Percentiles rank a stretch among this genome's conserved stretches.
These are phyloP conservation scores for Aphelocoma californica DNA, from an alignment of 2,797 vertebrate species.

Conservation along the genomic window DNA sequence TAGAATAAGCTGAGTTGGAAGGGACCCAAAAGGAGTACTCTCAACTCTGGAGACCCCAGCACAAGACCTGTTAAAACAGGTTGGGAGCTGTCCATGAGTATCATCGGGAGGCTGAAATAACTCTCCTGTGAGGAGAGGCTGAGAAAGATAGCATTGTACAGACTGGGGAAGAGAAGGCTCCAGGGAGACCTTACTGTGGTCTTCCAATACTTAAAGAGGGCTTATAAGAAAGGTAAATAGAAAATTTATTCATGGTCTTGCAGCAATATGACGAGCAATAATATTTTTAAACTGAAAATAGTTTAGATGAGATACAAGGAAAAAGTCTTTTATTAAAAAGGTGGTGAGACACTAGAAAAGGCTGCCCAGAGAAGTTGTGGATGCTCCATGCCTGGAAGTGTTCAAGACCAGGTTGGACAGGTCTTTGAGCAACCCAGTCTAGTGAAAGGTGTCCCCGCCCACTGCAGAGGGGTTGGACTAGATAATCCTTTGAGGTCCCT, in stretches of 20 bases:
- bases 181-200: neutral
- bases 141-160: neutral
- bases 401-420: neutral
- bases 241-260: neutral
- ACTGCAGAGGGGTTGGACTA: neutral
- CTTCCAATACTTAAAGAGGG: neutral
- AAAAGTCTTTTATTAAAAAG: neutral
- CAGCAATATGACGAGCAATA: neutral
- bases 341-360: neutral
- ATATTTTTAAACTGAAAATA: neutral
- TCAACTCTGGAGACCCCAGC: neutral
- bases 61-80: no score
- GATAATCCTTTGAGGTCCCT: neutral
- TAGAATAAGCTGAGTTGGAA: neutral
- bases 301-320: neutral
- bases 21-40: neutral
- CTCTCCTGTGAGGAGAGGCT: neutral
- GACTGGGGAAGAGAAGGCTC: neutral
- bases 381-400: neutral
- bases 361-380: neutral
- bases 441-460: neutral
- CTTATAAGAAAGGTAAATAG: neutral
- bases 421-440: neutral
- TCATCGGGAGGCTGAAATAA: fast-evolving
- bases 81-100: neutral